Conservation (phyloP, 2,113 vertebrate species). For the Antigone vipio region DNA sequence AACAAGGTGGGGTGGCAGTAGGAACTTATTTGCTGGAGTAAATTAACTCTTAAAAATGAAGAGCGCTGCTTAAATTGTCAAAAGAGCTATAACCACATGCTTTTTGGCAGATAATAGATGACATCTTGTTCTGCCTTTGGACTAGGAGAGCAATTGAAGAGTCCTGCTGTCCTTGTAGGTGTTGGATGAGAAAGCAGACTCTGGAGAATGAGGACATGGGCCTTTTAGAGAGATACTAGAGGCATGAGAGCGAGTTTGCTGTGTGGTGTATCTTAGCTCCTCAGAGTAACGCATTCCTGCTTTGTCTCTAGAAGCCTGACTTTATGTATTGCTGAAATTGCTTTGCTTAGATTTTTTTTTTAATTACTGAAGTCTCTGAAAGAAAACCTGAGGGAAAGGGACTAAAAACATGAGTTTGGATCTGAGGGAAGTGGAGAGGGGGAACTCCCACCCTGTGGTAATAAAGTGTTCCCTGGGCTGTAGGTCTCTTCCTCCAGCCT, state of each 20-base stretch:
- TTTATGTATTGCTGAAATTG: not conserved
- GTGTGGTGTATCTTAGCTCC: not conserved
- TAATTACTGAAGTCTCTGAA: not conserved
- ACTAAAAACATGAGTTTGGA: rapidly evolving
- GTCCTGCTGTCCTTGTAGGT: not conserved
- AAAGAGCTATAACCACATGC: rapidly evolving
- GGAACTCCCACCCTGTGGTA: not conserved
- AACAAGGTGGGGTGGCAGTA: not conserved
- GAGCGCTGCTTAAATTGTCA: not conserved
- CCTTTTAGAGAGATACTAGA: not conserved
- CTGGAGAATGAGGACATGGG: not conserved
- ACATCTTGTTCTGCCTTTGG: not conserved
- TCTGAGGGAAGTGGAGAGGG: not conserved
- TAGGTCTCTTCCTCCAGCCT: not conserved
- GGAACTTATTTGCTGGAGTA: not conserved
- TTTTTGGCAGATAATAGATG: not conserved
- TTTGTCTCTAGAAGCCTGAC: not conserved
- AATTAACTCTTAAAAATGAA: not conserved
- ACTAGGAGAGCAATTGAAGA: not conserved
- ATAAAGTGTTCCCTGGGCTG: not conserved
- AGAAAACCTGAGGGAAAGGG: not conserved
- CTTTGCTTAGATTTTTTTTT: not conserved
- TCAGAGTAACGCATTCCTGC: not conserved
- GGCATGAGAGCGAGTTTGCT: not conserved
- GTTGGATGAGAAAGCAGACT: not conserved